phyloP scores from a whole-genome alignment of 2,888 invertebrate species.

The Ethmia dodecea region DNA sequence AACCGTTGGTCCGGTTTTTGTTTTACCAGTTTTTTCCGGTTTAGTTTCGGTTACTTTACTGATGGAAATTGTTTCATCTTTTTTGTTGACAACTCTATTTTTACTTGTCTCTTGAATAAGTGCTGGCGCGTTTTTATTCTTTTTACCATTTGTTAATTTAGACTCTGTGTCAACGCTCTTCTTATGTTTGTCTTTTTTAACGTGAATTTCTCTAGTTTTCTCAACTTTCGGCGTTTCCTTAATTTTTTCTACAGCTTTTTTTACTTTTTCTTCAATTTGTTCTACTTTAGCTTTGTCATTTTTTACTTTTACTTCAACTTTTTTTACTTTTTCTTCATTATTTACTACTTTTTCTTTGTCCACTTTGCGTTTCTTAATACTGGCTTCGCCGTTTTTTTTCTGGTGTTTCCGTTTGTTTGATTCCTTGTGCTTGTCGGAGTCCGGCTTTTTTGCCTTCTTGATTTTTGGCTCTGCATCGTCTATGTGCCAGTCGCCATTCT shows the following conservation, averaged over 20 bases:
- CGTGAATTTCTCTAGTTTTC: not conserved
- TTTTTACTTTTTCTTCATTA: constrained; percentile 5
- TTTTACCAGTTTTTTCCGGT: constrained; percentile 16
- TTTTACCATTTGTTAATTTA: too few relatives aligned
- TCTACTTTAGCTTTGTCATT: constrained; percentile 4
- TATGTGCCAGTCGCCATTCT: constrained; percentile 52
- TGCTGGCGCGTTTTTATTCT: not conserved
- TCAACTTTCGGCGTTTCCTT: constrained; percentile 5
- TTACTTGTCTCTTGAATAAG: constrained; percentile 1
- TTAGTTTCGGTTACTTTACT: constrained; percentile 17
- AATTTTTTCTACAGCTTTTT: constrained; percentile 14
- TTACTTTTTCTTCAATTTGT: constrained; percentile 11
- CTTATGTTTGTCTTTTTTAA: too few relatives aligned
- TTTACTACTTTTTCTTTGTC: constrained; percentile 3
- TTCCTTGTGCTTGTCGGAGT: constrained; percentile 41
- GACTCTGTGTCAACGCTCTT: too few relatives aligned
- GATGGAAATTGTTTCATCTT: constrained; percentile 20
- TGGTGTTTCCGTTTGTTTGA: constrained; percentile 25
- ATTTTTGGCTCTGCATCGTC: constrained; percentile 34
- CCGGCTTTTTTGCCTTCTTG: constrained; percentile 29
- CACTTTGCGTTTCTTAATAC: not conserved
- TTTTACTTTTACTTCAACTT: not conserved
- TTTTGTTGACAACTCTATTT: constrained; percentile 21
- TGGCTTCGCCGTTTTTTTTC: constrained; percentile 12
- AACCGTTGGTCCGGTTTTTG: constrained; percentile 21